phyloP scores from a whole-genome alignment of 2,888 invertebrate species.

The Dicyrtoma fusca region DNA sequence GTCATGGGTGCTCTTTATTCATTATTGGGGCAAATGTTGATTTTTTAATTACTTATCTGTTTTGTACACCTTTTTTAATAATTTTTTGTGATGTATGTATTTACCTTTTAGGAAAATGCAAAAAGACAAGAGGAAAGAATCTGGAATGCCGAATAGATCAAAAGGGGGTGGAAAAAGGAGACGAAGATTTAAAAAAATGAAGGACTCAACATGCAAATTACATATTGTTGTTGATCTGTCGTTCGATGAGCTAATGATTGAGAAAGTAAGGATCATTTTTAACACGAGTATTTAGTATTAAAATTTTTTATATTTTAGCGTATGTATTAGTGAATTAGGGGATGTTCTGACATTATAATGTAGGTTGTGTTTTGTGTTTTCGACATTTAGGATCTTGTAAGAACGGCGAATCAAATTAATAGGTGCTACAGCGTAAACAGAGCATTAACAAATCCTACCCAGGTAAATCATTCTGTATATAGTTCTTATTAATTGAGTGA shows the following conservation, averaged over 20 bases:
- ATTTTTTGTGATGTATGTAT: slow-evolving; percentile 7
- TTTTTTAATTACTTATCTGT: not conserved
- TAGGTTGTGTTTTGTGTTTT: slow-evolving; percentile 34
- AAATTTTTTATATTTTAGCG: not conserved
- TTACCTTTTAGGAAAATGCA: slow-evolving; percentile 17
- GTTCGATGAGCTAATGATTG: slow-evolving; percentile 88
- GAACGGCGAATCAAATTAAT: slow-evolving; percentile 86
- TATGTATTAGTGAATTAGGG: not conserved
- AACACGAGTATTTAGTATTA: not conserved
- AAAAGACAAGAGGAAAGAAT: slow-evolving; percentile 27
- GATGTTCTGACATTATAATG: not conserved
- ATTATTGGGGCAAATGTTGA: no score
- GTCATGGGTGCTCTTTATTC: no score
- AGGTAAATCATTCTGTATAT: no score
- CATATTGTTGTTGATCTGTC: slow-evolving; percentile 84
- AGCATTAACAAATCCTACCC: slow-evolving; percentile 75
- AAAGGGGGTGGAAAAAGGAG: slow-evolving; percentile 39
- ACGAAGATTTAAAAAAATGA: slow-evolving; percentile 66
- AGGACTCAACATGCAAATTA: slow-evolving; percentile 70
- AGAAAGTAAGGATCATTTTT: slow-evolving; percentile 63
- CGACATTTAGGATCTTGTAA: slow-evolving; percentile 72
- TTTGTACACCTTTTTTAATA: not conserved
- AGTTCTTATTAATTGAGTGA: no score
- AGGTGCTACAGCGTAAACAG: slow-evolving; percentile 90
- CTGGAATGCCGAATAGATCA: slow-evolving; percentile 25